Base-by-base conservation (phyloP, 2,888 invertebrate genomes). In the Bellardia bayeri region DNA sequence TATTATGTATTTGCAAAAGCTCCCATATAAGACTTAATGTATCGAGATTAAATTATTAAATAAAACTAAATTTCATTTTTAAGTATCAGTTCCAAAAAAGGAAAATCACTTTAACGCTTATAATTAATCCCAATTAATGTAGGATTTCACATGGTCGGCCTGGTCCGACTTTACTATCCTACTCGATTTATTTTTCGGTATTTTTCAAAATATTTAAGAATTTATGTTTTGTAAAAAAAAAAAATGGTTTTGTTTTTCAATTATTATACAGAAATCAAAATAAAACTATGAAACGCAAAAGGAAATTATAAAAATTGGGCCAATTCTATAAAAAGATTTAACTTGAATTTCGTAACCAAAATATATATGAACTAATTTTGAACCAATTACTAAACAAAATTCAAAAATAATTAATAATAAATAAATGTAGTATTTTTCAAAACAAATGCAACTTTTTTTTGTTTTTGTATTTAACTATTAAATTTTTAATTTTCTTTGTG, bases 241-340 rank as follows among this genome's bases (percentile, higher is more conserved):
- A 37, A 40, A n/a, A 14, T 14, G 9, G 30, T 42, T 64, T 72
- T 6, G n/a, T 63, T 71, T 78, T 58, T 72, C n/a, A 78, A 72
- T 80, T 72, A 16, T 68, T 40, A 42, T 64, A 30, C 49, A 9
- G 23, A 78, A 63, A 49, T 66, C n/a, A 7, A 72, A 82, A 76
- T 58, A 68, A 66, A 79, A 69, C 8, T 54, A 30, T 56, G 75
- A 74, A 86, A 80, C 58, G 37, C 61, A 58, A 63, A 40, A 83
- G 8, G 3, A 74, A 85, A 80, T 85, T 74, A 85, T 80, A 74
- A 82, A 87, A 87, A 88, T 88, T 88, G 88, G 88, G 88, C 88
- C 87, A 87, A 88, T 88, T 85, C 66, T 72, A 54, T 51, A 69
- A 76, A 75, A 80, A 2, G 16, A n/a, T 69, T 51, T 13, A 51